A percentile compares a stretch with the other conserved stretches of the same genome.
phyloP scores from a whole-genome alignment of 2,113 vertebrate genomes.

The Pipra filicauda region DNA sequence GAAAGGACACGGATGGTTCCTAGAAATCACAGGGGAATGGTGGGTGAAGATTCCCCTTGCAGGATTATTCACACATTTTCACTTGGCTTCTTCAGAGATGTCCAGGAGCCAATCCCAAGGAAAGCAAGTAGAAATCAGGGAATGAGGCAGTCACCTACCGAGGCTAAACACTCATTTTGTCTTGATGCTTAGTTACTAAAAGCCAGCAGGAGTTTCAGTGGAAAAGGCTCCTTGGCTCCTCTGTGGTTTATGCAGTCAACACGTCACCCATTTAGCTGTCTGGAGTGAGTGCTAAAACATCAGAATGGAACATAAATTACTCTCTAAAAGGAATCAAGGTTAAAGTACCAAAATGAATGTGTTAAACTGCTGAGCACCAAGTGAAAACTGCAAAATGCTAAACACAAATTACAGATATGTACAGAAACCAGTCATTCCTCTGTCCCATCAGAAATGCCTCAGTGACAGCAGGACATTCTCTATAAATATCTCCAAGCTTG shows the following conservation, averaged over 20 bases:
- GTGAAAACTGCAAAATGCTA: not conserved
- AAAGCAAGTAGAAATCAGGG: not conserved
- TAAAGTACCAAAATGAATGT: not conserved
- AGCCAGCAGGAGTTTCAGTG: not conserved
- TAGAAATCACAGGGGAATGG: not conserved
- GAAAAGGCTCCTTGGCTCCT: not conserved
- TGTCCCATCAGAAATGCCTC: not conserved
- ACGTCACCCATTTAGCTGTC: not conserved
- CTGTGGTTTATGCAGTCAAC: not conserved
- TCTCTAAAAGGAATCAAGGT: not conserved
- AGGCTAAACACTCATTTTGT: not conserved
- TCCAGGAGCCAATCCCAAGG: not conserved
- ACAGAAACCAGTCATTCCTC: not conserved
- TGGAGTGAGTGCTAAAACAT: not conserved
- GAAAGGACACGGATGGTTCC: not conserved
- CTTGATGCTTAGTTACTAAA: not conserved
- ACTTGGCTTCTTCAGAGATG: not conserved
- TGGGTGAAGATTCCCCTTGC: not conserved
- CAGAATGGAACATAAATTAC: not conserved
- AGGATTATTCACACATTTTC: not conserved
- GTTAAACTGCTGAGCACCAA: not conserved
- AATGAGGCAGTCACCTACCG: not conserved
- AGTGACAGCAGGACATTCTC: not conserved
- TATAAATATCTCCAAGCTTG: not conserved
- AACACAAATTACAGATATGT: not conserved